Base-by-base conservation (phyloP, 2,113 vertebrate genomes). In the Pelmatolapia mariae region DNA sequence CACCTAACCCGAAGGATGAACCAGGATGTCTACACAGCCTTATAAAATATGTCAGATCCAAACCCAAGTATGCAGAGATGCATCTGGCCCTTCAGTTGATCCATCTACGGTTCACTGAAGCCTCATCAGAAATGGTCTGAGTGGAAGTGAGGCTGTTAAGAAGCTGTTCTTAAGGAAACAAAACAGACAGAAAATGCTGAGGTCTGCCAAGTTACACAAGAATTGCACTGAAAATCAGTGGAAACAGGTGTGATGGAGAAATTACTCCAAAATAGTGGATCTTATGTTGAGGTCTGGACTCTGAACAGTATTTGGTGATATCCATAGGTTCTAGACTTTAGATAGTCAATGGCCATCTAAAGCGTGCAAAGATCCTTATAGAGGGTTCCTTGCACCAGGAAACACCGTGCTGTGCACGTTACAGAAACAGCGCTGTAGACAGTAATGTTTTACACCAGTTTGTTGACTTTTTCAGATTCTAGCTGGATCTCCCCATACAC, bases 1-100 rank as follows among this genome's bases (percentile, higher is more conserved):
- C 6, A 63, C 29, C 2, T 33, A 33, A 61, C 59, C 59, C 0
- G 0, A 61, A 61, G 59, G 59, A 19, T 19, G 16, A 63, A 63
- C 31, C 59, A 19, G 59, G 36, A 63, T 63, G 29, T 0, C 59
- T 63, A 7, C 29, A 63, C 59, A 63, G 29, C 59, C 31, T 63
- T n/a, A 19, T 63, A 1, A 63, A 63, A 63, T 18, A 63, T 63
- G 31, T 36, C 59, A 36, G 59, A 63, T 63, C 59, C 18, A 63
- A 63, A 36, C 59, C 59, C 59, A 63, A 12, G 18, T 36, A 63
- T 19, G 18, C 59, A 36, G 0, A 63, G 31, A 63, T 63, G 4
- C 31, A 7, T 36, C 31, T 63, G 59, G 59, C 0, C 31, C 4
- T 63, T 63, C 59, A 11, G 31, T 63, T 63, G 18, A 63, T 2